These are phyloP conservation scores for Erynnis tages DNA, from an alignment of 2,888 invertebrate species.

Conservation along the genomic window DNA sequence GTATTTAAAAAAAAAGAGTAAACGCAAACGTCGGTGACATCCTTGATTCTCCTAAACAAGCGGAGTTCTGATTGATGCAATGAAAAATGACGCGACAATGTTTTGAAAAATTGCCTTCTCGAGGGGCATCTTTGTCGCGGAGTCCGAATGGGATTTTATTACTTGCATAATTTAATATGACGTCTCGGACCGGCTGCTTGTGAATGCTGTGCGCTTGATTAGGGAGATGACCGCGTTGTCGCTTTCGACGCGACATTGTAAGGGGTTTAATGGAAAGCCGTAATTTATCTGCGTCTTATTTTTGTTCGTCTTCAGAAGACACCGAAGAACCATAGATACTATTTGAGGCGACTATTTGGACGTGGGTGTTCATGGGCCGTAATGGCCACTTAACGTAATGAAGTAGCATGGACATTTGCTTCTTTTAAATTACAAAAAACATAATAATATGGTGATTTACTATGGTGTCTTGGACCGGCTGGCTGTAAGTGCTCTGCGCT, in stretches of 20 bases:
- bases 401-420: too few relatives aligned
- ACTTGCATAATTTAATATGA: constrained; percentile 74
- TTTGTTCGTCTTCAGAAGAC: too few relatives aligned
- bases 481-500: constrained; percentile 48
- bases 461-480: constrained; percentile 69
- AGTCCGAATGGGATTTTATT: constrained; percentile 69
- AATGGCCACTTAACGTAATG: too few relatives aligned
- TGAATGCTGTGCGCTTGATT: constrained; percentile 56
- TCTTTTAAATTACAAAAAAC: too few relatives aligned
- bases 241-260: constrained; percentile 45
- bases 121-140: constrained; percentile 57
- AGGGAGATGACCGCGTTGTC: constrained; percentile 56
- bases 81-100: constrained; percentile 80
- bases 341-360: too few relatives aligned
- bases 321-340: too few relatives aligned
- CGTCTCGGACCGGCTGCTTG: constrained; percentile 42
- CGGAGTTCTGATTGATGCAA: constrained; percentile 71
- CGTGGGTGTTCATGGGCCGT: too few relatives aligned
- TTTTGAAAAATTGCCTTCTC: constrained; percentile 75
- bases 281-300: constrained; percentile 74
- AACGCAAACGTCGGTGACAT: constrained; percentile 40
- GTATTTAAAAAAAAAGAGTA: background rate
- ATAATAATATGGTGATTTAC: too few relatives aligned
- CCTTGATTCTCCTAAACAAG: constrained; percentile 58
- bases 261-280: constrained; percentile 41